Percentiles rank a stretch among this genome's conserved stretches.
These are phyloP conservation scores for Dynastes tityus DNA, from an alignment of 2,888 invertebrate genomes.

Conservation along the genomic window DNA sequence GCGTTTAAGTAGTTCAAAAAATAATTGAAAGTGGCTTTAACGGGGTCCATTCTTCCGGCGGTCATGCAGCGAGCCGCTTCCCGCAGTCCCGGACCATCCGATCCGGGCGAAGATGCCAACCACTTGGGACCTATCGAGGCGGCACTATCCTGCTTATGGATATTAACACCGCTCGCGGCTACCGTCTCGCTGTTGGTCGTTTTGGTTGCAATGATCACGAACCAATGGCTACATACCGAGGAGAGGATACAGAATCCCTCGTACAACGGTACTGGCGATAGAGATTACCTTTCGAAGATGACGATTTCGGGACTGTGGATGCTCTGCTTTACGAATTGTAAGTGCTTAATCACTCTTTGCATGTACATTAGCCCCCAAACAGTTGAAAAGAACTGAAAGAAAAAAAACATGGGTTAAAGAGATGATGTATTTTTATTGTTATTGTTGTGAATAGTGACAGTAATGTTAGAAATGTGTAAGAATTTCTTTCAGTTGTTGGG, in stretches of 20 bases:
- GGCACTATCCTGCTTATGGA: constrained; percentile 77
- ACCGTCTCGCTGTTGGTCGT: constrained; percentile 82
- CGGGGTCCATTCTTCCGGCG: constrained; percentile 39
- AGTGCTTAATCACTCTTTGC: constrained; percentile 69
- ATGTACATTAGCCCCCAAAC: no score
- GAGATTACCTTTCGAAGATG: constrained; percentile 80
- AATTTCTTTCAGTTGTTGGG: no score
- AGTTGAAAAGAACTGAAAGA: no score
- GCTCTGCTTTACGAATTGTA: constrained; percentile 85
- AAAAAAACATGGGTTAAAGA: no score
- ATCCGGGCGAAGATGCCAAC: constrained; percentile 59
- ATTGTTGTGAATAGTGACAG: no score
- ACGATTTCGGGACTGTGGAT: constrained; percentile 88
- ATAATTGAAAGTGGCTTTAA: constrained; percentile 45
- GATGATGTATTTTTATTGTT: no score
- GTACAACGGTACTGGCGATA: constrained; percentile 84
- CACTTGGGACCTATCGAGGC: constrained; percentile 72
- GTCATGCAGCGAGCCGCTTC: constrained; percentile 64
- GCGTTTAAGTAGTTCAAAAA: neutral
- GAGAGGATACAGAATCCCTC: constrained; percentile 86
- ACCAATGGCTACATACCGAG: constrained; percentile 90
- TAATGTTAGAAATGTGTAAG: no score
- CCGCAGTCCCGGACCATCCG: constrained; percentile 60
- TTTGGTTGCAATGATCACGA: constrained; percentile 82
- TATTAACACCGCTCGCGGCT: constrained; percentile 78